These are phyloP conservation scores for Goniozus legneri DNA, from an alignment of 1,140 invertebrate species.

Conservation along the genomic window DNA sequence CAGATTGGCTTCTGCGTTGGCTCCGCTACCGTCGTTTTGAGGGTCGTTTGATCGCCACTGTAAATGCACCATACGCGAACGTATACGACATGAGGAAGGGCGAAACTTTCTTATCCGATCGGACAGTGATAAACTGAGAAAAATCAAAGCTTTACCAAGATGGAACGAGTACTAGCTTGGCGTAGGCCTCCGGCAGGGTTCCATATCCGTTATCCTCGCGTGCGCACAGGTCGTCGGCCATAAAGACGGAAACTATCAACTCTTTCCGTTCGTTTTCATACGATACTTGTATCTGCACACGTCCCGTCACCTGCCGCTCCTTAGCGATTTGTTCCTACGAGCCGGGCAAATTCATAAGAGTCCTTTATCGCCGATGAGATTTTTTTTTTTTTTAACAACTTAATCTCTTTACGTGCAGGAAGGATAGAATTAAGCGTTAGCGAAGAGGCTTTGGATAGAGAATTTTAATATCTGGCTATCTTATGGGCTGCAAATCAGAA, in stretches of 20 bases:
- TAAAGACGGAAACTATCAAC: constrained; percentile 77
- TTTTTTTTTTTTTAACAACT: no score
- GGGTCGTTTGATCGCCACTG: constrained; percentile 68
- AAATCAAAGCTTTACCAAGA: constrained; percentile 61
- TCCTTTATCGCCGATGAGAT: no score
- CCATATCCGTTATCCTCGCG: constrained; percentile 75
- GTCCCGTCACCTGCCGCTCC: constrained; percentile 69
- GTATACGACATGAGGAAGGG: background rate
- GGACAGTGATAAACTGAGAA: no score
- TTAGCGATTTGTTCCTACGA: constrained; percentile 70
- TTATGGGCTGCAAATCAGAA: no score
- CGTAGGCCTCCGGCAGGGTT: constrained; percentile 75
- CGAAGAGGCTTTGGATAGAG: no score
- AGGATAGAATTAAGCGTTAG: no score
- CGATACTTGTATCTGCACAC: constrained; percentile 82
- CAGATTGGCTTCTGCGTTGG: constrained; percentile 82
- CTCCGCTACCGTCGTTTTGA: constrained; percentile 78
- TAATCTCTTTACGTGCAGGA: no score
- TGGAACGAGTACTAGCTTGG: constrained; percentile 73
- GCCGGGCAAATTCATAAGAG: constrained; percentile 15
- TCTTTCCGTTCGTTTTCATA: constrained; percentile 79
- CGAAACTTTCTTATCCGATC: no score
- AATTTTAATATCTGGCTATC: no score
- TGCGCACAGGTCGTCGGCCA: constrained; percentile 75
- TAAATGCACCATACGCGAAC: background rate